Conservation (phyloP, 2,888 invertebrate genomes). For the Caenorhabditis drosophilae region DNA sequence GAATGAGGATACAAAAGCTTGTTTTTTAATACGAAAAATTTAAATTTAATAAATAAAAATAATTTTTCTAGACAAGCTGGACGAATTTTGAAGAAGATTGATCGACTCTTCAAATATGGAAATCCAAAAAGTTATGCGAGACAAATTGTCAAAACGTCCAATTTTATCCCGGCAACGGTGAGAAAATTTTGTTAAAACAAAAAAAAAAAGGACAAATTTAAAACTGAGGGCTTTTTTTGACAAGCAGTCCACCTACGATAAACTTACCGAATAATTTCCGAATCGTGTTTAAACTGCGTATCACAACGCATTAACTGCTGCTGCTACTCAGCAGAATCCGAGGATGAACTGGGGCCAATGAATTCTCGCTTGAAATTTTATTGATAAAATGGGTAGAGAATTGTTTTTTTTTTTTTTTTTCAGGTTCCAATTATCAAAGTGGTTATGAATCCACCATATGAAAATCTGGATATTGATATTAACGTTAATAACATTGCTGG, state of each 20-base stretch:
- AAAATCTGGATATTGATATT: slow-evolving; percentile 63
- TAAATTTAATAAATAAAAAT: background rate
- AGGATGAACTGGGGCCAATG: too few species aligned
- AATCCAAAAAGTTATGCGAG: background rate
- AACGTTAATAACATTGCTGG: slow-evolving; percentile 68
- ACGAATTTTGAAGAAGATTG: background rate
- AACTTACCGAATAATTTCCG: too few species aligned
- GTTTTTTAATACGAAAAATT: background rate
- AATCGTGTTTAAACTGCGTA: too few species aligned
- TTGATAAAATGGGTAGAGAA: too few species aligned
- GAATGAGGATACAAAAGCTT: background rate
- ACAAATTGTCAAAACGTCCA: background rate
- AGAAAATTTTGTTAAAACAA: too few species aligned
- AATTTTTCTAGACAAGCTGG: background rate
- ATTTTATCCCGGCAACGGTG: background rate
- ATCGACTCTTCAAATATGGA: background rate
- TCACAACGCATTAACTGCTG: too few species aligned
- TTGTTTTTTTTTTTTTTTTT: too few species aligned
- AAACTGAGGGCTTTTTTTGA: too few species aligned
- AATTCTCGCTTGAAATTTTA: background rate
- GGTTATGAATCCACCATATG: slow-evolving; percentile 37
- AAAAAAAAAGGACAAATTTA: too few species aligned
- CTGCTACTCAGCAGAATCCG: too few species aligned
- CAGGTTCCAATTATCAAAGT: slow-evolving; percentile 64
- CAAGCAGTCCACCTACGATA: too few species aligned